Base-by-base conservation (phyloP, 2,888 invertebrate genomes). In the Anticlea derivata region DNA sequence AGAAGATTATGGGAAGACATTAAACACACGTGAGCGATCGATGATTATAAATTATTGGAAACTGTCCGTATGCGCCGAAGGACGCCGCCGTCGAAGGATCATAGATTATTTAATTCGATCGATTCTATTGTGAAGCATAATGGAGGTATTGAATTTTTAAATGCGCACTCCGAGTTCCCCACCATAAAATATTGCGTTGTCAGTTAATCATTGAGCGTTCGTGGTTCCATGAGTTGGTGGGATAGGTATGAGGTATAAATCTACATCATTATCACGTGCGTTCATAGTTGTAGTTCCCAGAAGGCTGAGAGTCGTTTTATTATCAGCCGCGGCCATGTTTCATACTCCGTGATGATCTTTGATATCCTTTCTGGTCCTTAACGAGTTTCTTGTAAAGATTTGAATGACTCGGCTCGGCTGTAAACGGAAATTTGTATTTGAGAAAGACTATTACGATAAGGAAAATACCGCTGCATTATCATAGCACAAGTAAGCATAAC, bases 351-450 rank as follows among this genome's bases (percentile, higher is more conserved):
- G 76, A 77, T 80, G 78, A 80, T 84, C 78, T 83, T 66, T 81
- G 84, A 85, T 86, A 83, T 78, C 77, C 75, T 76, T 75, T 73
- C 75, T 73, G 66, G 74, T 69, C 61, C 60, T 63, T 70, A 76
- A 74, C 76, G 63, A 71, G 78, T 78, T 78, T 75, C 60, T 58
- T 53, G 50, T 50, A 48, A 48, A 44, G 44, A 41, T 52, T 51
- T 50, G 55, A 59, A 41, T 58, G 61, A 58, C 58, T 59, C 43
- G 58, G 50, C 50, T 50, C 20, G 26, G 29, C 37, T 52, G 49
- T 59, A 51, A 51, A 58, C 52, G 43, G 30, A 49, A 47, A 30
- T 50, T 51, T 23, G 37, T 38, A 55, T 55, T 41, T n/a, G n/a
- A n/a, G n/a, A n/a, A n/a, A n/a, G n/a, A n/a, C n/a, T n/a, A n/a